Conservation (phyloP, 2,113 vertebrate genomes). For the Sinocyclocheilus maitianheensis region DNA sequence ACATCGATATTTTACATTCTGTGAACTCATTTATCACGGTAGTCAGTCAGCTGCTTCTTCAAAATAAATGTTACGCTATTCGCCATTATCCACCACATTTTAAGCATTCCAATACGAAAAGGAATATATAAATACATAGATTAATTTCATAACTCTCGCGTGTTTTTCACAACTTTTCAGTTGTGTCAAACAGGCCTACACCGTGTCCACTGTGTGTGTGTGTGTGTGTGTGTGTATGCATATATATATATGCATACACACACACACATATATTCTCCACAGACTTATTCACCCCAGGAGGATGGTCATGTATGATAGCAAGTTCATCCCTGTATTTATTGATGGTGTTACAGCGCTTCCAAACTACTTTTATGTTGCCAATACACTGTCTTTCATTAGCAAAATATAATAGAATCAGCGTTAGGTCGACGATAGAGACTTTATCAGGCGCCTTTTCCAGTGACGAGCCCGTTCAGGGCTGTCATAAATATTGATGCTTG, state of each 20-base stretch:
- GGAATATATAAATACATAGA: neutral
- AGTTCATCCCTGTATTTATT: neutral
- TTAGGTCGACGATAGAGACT: neutral
- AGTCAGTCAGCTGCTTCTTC: neutral
- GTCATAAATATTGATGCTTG: constrained; percentile 58
- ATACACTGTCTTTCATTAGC: neutral
- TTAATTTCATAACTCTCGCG: too few species aligned
- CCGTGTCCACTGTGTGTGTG: too few species aligned
- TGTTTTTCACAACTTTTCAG: too few species aligned
- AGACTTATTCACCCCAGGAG: neutral
- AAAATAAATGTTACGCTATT: neutral
- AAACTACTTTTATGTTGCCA: neutral
- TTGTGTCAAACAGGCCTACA: too few species aligned
- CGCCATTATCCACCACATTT: neutral
- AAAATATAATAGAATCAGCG: neutral
- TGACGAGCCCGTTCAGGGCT: constrained; percentile 11
- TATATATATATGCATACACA: too few species aligned
- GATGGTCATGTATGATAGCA: neutral
- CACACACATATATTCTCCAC: neutral
- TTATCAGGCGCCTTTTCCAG: neutral
- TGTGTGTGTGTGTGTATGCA: too few species aligned
- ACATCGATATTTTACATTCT: neutral
- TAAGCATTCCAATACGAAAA: neutral
- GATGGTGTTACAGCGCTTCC: neutral
- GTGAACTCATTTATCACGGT: neutral